These are phyloP conservation scores for Chelidonichthys spinosus DNA, from an alignment of 2,797 vertebrate genomes.

Conservation along the genomic window DNA sequence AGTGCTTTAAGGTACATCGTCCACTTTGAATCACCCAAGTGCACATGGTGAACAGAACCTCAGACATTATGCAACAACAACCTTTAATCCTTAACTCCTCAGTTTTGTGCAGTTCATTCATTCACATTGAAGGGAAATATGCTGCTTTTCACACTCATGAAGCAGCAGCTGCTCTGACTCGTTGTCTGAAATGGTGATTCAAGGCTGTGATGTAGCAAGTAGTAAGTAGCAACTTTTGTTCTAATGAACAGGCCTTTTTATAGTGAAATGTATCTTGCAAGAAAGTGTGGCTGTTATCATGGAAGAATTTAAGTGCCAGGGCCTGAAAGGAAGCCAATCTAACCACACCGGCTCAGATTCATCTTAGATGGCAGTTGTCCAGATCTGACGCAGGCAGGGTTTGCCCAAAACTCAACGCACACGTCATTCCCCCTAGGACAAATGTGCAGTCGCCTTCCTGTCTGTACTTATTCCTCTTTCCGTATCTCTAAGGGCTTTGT, in stretches of 20 bases:
- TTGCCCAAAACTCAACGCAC: constrained; percentile 34
- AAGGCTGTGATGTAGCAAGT: constrained; percentile 19
- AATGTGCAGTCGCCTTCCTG: constrained; percentile 40
- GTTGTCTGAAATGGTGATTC: constrained; percentile 41
- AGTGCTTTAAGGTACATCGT: constrained; percentile 4
- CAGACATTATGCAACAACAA: constrained; percentile 27
- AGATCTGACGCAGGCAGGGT: constrained; percentile 43
- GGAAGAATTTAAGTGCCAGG: constrained; percentile 28
- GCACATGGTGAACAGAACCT: constrained; percentile 1
- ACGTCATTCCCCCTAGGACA: constrained; percentile 18
- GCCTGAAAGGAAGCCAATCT: constrained; percentile 39
- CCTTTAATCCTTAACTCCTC: constrained; percentile 13
- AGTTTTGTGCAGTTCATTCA: constrained; percentile 22
- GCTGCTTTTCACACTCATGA: constrained; percentile 47
- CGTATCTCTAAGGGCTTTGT: not conserved
- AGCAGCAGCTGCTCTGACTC: constrained; percentile 55
- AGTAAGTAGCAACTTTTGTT: constrained; percentile 19
- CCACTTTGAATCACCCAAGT: constrained; percentile 10
- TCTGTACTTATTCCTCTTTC: constrained; percentile 24
- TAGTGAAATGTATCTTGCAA: constrained; percentile 27
- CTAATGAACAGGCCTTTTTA: constrained; percentile 9
- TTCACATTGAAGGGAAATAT: constrained; percentile 13
- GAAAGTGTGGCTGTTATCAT: constrained; percentile 29
- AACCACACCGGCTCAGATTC: constrained; percentile 32
- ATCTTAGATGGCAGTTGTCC: constrained; percentile 31